Conservation (phyloP, 2,888 invertebrate species). For the Sinelater perroti region DNA sequence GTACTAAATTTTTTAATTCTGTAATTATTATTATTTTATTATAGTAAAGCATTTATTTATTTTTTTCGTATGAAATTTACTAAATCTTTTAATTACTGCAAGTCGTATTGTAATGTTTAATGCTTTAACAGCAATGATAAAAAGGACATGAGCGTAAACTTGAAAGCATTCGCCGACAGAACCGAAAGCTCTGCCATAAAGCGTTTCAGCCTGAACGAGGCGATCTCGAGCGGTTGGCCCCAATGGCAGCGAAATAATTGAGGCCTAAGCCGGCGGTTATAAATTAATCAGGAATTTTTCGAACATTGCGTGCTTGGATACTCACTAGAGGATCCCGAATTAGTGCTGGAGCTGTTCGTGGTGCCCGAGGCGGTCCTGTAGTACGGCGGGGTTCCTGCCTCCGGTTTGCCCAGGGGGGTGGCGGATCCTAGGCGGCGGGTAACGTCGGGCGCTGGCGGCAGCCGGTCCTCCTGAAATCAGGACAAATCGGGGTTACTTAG, state of each 20-base stretch:
- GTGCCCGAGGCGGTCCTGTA: slow-evolving; percentile 66
- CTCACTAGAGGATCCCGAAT: slow-evolving; percentile 70
- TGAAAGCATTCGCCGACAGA: no score
- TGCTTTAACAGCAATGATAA: no score
- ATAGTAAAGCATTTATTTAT: no score
- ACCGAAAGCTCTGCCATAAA: no score
- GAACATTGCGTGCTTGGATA: slow-evolving; percentile 35
- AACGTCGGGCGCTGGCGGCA: slow-evolving; percentile 69
- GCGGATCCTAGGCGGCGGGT: slow-evolving; percentile 60
- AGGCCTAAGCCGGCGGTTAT: slow-evolving; percentile 7
- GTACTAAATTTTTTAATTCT: no score
- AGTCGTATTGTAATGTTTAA: no score
- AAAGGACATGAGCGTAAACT: no score
- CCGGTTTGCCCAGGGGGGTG: slow-evolving; percentile 56
- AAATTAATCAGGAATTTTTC: slow-evolving; percentile 17
- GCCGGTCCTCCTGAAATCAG: slow-evolving; percentile 45
- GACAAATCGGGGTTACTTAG: slow-evolving; percentile 23
- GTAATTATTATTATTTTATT: no score
- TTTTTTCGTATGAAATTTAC: no score
- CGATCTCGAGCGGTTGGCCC: not conserved
- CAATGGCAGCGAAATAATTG: slow-evolving; percentile 2
- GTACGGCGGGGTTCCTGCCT: slow-evolving; percentile 59
- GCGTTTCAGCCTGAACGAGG: not conserved
- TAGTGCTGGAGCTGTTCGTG: slow-evolving; percentile 68
- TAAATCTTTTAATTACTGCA: no score